Base-by-base conservation (phyloP, 2,888 invertebrate genomes). In the Bombyx huttoni region DNA sequence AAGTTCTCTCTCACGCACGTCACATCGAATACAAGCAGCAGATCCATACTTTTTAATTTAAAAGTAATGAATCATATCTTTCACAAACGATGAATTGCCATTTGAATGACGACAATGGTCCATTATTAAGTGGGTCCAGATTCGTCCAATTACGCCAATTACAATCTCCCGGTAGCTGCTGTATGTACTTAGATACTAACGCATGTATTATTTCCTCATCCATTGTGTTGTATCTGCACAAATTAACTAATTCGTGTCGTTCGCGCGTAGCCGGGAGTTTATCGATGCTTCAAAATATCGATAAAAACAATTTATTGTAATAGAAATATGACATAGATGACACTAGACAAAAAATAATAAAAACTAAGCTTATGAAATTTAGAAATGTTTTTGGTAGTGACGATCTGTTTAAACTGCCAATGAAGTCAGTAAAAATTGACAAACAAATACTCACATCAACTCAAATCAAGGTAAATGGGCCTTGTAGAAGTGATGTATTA, bases 101-200 rank as follows among this genome's bases (percentile, higher is more conserved):
- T 82, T 85, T 82, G 78, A 81, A 84, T 84, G 77, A 81, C 78
- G 76, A 82, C 86, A 85, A 88, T 86, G 77, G 76, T 67, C 69
- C 80, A 77, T 84, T 85, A 87, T 88, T 86, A 85, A 83, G 81
- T 77, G 76, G 79, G 78, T 79, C 81, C 85, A 87, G 87, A 86
- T 88, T 88, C 81, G 79, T 75, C 75, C 86, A 88, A 87, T 88
- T 88, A 88, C 81, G 78, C 80, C 86, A 87, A 88, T 87, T 88
- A 87, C 83, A 81, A 79, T 81, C 79, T 78, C 81, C 82, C 78
- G 79, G 81, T 78, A 76, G 73, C 70, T 72, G 73, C 70, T 72
- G 70, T 73, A 70, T 74, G 74, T 74, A 73, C 63, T 67, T 71
- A 70, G 60, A 64, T 65, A 59, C 62, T 62, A 63, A 61, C 66